These are phyloP conservation scores for Cinara cedri DNA, from an alignment of 2,888 invertebrate species.

Conservation along the genomic window DNA sequence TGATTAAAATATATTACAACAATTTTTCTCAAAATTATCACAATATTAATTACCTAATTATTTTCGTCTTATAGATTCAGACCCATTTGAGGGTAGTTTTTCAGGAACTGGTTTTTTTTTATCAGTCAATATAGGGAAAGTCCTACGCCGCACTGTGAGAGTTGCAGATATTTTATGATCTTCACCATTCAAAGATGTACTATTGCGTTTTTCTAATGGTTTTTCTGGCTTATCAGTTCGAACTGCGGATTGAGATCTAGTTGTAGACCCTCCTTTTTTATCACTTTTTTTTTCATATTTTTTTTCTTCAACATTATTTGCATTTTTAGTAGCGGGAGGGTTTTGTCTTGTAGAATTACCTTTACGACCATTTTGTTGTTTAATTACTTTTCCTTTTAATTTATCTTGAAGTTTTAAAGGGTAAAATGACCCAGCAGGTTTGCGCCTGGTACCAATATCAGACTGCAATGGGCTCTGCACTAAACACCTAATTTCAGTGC, in stretches of 20 bases:
- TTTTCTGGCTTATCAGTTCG: conserved; percentile 40
- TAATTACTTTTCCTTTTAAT: conserved; percentile 53
- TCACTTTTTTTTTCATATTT: conserved; percentile 49
- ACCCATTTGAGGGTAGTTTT: conserved; percentile 46
- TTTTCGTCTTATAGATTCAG: conserved; percentile 53
- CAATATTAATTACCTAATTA: conserved; percentile 53
- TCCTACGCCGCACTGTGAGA: conserved; percentile 51
- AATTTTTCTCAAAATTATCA: conserved; percentile 47
- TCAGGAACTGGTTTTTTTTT: conserved; percentile 56
- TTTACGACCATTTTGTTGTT: conserved; percentile 54
- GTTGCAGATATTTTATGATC: conserved; percentile 55
- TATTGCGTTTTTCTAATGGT: conserved; percentile 49
- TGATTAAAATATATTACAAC: conserved; percentile 27
- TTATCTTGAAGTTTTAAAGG: conserved; percentile 55
- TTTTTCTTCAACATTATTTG: conserved; percentile 41
- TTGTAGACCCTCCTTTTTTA: conserved; percentile 50
- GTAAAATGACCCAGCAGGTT: conserved; percentile 52
- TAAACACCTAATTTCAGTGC: conserved; percentile 56
- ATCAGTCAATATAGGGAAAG: conserved; percentile 53
- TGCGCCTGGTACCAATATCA: conserved; percentile 49
- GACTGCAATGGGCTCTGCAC: conserved; percentile 55
- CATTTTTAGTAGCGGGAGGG: conserved; percentile 51
- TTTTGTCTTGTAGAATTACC: conserved; percentile 49
- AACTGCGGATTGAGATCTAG: conserved; percentile 54
- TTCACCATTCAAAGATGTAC: conserved; percentile 52